These are phyloP conservation scores for Nestor notabilis DNA, from an alignment of 2,113 vertebrate genomes.

Conservation along the genomic window DNA sequence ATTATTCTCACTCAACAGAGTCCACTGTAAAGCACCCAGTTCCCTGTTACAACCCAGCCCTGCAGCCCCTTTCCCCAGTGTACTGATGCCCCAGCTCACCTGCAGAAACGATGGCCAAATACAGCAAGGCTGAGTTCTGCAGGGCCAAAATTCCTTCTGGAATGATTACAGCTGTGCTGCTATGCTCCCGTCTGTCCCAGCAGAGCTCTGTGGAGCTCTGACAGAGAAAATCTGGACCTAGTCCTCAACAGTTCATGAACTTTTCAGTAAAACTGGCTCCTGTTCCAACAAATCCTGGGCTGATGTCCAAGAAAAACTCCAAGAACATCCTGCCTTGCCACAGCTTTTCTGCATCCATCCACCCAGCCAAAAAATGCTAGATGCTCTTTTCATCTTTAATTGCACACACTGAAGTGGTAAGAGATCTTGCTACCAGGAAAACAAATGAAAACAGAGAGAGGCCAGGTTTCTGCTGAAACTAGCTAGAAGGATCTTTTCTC, in stretches of 20 bases:
- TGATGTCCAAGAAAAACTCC: conserved; percentile 50
- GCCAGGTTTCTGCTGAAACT: neutral
- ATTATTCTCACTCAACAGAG: neutral
- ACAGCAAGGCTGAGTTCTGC: neutral
- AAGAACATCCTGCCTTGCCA: conserved; percentile 53
- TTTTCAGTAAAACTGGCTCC: conserved; percentile 12
- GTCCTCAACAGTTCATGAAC: conserved; percentile 23
- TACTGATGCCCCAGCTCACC: neutral
- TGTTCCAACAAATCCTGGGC: conserved; percentile 41
- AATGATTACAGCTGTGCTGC: neutral
- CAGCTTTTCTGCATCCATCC: neutral
- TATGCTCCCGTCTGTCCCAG: neutral
- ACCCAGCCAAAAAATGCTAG: neutral
- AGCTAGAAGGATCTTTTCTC: neutral
- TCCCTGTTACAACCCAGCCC: neutral
- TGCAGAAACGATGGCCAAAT: neutral
- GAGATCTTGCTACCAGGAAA: neutral
- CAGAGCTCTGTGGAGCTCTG: neutral
- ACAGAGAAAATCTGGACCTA: conserved; percentile 28
- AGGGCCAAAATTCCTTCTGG: neutral
- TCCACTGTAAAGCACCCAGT: neutral
- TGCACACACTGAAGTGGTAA: neutral
- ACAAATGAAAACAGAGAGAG: neutral
- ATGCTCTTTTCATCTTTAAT: neutral
- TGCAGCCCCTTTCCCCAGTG: neutral